Evolutionary conservation across 2,888 invertebrate species (phyloP).

Genomic region (Drosophila anomalipes): DNA sequence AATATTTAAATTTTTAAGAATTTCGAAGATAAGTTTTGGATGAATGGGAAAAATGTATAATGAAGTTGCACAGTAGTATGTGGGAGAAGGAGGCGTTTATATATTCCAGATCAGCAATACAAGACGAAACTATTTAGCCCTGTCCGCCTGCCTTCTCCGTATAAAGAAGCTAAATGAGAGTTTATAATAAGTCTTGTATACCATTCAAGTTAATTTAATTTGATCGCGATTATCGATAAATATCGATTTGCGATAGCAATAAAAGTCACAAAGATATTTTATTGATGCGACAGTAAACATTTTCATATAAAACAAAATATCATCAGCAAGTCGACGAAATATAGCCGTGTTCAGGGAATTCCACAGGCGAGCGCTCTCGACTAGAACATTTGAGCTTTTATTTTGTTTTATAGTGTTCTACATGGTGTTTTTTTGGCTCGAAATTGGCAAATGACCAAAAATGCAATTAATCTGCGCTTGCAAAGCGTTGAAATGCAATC

Average conservation of each 20-base stretch:
- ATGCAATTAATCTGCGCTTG: slow-evolving; percentile 8
- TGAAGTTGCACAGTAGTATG: no score
- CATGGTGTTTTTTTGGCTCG: background rate
- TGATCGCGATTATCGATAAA: background rate
- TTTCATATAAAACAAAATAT: no score
- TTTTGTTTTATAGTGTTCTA: background rate
- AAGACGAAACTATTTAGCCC: background rate
- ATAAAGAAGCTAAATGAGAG: background rate
- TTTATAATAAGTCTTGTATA: background rate
- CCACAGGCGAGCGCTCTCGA: background rate
- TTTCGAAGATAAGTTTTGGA: background rate
- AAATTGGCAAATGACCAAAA: background rate
- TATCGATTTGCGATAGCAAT: background rate
- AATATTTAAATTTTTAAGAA: background rate
- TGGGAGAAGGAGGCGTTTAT: no score
- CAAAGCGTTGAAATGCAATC: background rate
- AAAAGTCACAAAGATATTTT: background rate
- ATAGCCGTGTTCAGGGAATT: background rate
- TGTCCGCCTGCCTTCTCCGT: background rate
- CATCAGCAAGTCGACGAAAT: background rate
- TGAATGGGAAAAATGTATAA: no score
- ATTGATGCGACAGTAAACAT: no score
- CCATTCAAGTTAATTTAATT: background rate
- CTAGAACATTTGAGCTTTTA: background rate
- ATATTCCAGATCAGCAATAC: background rate